Evolutionary conservation across 1,140 invertebrate species (phyloP).

Genomic region (Drosophila baimaii): DNA sequence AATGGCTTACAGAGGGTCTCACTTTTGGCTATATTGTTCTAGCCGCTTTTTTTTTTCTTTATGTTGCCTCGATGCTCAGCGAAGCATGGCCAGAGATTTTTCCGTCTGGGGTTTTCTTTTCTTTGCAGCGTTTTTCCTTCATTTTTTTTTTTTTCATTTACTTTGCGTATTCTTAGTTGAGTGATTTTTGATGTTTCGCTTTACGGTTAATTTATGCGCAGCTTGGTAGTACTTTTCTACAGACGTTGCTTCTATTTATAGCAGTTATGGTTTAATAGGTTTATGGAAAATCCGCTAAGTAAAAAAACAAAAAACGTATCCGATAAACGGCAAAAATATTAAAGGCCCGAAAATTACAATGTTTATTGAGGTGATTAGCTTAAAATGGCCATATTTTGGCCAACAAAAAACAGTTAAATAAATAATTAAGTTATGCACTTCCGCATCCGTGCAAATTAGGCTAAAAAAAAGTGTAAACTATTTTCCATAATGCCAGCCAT

Average conservation of each 20-base stretch:
- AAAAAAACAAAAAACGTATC: conserved; percentile 19
- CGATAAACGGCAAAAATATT: conserved; percentile 1
- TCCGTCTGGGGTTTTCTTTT: conserved; percentile 11
- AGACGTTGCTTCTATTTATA: conserved; percentile 26
- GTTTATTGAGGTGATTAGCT: neutral
- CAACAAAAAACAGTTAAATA: neutral
- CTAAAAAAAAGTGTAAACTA: neutral
- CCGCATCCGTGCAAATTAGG: neutral
- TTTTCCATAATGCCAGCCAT: conserved; percentile 6
- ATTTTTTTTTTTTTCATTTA: conserved; percentile 30
- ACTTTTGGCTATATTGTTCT: conserved; percentile 30
- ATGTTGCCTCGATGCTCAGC: conserved; percentile 34
- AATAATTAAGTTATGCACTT: neutral
- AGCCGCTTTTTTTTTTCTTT: neutral
- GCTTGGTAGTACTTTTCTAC: conserved; percentile 3
- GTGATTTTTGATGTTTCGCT: conserved; percentile 62
- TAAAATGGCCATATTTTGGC: too few relatives aligned
- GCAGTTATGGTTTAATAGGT: conserved; percentile 24
- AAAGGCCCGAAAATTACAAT: neutral
- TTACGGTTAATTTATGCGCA: conserved; percentile 57
- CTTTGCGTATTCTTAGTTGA: conserved; percentile 49
- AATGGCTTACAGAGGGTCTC: conserved; percentile 1
- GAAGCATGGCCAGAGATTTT: conserved; percentile 44
- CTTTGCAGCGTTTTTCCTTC: neutral
- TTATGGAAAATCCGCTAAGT: conserved; percentile 31